phyloP scores from a whole-genome alignment of 2,888 invertebrate genomes.

The Pedicia rivosa region DNA sequence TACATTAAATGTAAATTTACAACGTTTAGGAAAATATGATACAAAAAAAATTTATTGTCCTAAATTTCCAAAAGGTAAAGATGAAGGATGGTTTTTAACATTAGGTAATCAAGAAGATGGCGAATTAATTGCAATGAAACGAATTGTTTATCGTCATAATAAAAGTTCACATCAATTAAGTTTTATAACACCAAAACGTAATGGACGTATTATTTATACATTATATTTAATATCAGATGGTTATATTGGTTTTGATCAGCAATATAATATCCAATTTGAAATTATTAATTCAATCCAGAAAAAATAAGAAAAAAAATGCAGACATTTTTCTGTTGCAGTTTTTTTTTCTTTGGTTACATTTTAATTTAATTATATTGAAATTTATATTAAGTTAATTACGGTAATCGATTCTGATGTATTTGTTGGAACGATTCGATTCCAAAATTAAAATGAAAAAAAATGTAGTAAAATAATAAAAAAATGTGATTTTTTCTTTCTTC shows the following conservation, averaged over 20 bases:
- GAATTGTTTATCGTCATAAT: slow-evolving; percentile 41
- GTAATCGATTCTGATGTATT: too few species aligned
- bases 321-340: too few species aligned
- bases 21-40: slow-evolving; percentile 35
- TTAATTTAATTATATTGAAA: too few species aligned
- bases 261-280: slow-evolving; percentile 46
- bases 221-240: slow-evolving; percentile 83
- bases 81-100: slow-evolving; percentile 89
- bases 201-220: slow-evolving; percentile 60
- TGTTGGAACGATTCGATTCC: too few species aligned
- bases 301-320: too few species aligned
- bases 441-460: too few species aligned
- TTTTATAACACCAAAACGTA: slow-evolving; percentile 40
- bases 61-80: slow-evolving; percentile 82
- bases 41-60: slow-evolving; percentile 61
- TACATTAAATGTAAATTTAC: slow-evolving; percentile 41
- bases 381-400: too few species aligned
- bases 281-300: neutral
- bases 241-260: slow-evolving; percentile 88
- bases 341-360: too few species aligned
- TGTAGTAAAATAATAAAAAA: too few species aligned
- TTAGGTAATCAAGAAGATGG: slow-evolving; percentile 54
- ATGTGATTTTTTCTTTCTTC: too few species aligned
- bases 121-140: slow-evolving; percentile 69
- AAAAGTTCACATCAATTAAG: slow-evolving; percentile 36